Evolutionary conservation across 2,888 invertebrate species (phyloP).

Genomic region (Creontiades dilutus): DNA sequence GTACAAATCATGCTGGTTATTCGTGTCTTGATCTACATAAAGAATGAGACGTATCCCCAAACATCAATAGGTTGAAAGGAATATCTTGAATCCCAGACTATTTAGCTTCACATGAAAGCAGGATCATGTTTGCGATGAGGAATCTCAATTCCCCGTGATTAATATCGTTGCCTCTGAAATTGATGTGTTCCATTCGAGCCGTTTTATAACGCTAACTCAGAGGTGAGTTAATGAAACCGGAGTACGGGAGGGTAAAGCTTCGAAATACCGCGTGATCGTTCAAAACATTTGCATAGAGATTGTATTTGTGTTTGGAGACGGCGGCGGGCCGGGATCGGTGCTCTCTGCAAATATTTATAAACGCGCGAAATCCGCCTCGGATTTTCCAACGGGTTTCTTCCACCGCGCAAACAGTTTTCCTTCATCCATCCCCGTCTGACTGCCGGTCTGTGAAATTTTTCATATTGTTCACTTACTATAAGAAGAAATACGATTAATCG

Average conservation of each 20-base stretch:
- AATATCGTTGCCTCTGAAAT: constrained; percentile 25
- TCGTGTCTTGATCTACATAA: too few species aligned
- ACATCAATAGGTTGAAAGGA: too few species aligned
- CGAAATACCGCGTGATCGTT: constrained; percentile 39
- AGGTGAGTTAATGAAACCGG: constrained; percentile 39
- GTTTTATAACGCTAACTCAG: constrained; percentile 25
- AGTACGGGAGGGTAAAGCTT: constrained; percentile 7
- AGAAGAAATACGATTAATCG: too few species aligned
- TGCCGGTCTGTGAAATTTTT: too few species aligned
- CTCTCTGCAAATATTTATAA: constrained; percentile 63
- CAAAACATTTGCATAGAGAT: constrained; percentile 67
- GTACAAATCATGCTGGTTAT: too few species aligned
- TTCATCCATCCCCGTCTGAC: background rate
- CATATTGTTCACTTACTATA: too few species aligned
- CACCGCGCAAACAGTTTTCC: background rate
- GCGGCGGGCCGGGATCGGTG: background rate
- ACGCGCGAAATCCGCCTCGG: constrained; percentile 33
- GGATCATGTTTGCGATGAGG: background rate
- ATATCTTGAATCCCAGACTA: too few species aligned
- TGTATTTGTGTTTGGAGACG: constrained; percentile 54
- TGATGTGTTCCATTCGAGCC: background rate
- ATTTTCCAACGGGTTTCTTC: constrained; percentile 12
- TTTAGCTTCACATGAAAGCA: too few species aligned
- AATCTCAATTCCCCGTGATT: background rate
- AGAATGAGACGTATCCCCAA: too few species aligned